Evolutionary conservation across 1,140 invertebrate species (phyloP), one percentile per base, ranked within the genome.

Genomic region (Piezodorus guildinii): DNA sequence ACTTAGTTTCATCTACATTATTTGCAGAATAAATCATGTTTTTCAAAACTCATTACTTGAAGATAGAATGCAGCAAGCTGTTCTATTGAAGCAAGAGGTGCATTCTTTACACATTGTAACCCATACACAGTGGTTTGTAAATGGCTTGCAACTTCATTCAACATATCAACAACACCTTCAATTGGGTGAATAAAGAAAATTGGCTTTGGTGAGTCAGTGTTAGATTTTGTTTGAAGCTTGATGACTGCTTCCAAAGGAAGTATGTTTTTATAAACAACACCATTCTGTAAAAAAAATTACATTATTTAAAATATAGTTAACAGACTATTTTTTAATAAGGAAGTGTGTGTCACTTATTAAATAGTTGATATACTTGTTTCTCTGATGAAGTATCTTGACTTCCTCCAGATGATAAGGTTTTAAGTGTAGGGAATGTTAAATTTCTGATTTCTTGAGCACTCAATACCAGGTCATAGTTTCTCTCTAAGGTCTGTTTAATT

Each of bases 401-500:
- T 49, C 25, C 30, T 10, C 54, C 54, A n/a, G 54, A 21, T n/a
- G 54, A 58, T 6, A 58, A 23, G 14, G 27, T 23, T 23, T 27
- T 75, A 0, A 97, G 76, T 69, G 85, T 84, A 0, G 76, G 81
- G 62, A 94, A 85, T 0, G 87, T 92, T 2, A 94, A 75, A 30
- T 76, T 77, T 61, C 94, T 82, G 69, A 98, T 94, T 74, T 97
- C 94, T 71, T 88, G 86, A 45, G 91, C 85, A 45, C 88, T 86
- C 17, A 97, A 74, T 0, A 90, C 82, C 27, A 96, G 73, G 74
- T 96, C 92, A 75, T 88, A 95, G 68, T 91, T 91, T 60, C 93
- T 81, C 73, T 98, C 94, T 9, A 98, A 75, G 0, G 90, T 93
- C 74, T 98, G 95, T 76, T 97, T 97, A 66, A 98, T 94, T 79